These are phyloP conservation scores for Scytalopus superciliaris DNA, from an alignment of 2,113 vertebrate species.

Conservation along the genomic window DNA sequence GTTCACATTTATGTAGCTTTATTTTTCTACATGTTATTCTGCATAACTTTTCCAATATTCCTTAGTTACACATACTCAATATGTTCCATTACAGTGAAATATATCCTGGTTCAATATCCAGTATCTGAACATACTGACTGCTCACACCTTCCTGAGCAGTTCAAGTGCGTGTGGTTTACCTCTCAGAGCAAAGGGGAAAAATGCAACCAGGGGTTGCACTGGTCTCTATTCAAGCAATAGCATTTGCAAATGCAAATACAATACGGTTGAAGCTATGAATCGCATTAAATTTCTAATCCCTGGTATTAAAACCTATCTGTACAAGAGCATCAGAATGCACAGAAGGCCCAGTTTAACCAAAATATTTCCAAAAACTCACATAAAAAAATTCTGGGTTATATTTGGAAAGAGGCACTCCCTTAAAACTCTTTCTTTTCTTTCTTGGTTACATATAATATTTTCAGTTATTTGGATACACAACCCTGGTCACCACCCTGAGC, in stretches of 20 bases:
- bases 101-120: background rate
- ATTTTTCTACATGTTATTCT: background rate
- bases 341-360: background rate
- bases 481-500: background rate
- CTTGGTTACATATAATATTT: background rate
- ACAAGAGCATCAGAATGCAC: background rate
- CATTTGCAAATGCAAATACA: background rate
- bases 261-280: background rate
- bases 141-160: background rate
- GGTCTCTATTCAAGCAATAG: background rate
- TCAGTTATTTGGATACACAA: background rate
- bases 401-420: background rate
- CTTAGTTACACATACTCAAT: fast-evolving
- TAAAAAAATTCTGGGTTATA: background rate
- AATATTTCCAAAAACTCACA: background rate
- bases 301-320: background rate
- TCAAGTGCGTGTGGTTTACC: background rate
- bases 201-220: background rate
- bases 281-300: background rate
- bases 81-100: background rate
- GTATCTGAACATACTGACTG: background rate
- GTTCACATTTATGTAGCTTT: background rate
- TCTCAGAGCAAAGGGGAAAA: background rate
- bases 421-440: background rate
- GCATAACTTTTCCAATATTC: background rate